phyloP scores from a whole-genome alignment of 2,797 vertebrate genomes.

The Florisuga fusca region DNA sequence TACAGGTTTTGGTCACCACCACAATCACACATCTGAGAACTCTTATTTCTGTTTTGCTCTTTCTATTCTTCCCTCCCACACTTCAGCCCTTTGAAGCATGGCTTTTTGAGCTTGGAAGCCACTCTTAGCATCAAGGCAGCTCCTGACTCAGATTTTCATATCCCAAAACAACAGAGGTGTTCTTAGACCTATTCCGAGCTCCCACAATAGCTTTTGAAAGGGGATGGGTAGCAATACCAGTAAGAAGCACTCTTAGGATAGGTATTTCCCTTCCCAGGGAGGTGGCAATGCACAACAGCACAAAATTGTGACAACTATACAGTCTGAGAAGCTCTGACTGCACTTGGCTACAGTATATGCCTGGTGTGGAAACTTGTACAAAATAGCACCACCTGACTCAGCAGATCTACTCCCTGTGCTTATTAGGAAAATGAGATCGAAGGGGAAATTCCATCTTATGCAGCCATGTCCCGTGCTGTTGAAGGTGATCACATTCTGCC shows the following conservation, averaged over 20 bases:
- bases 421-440: background rate
- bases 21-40: background rate
- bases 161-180: background rate
- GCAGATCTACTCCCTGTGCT: background rate
- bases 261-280: background rate
- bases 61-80: conserved; percentile 36
- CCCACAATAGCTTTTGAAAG: background rate
- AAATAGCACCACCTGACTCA: background rate
- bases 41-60: conserved; percentile 1
- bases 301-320: background rate
- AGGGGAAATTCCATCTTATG: background rate
- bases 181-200: background rate
- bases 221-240: background rate
- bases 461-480: background rate
- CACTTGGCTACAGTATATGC: background rate
- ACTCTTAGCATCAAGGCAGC: background rate
- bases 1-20: conserved; percentile 2
- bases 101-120: conserved; percentile 5
- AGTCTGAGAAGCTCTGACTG: background rate
- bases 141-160: background rate
- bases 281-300: background rate
- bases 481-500: conserved; percentile 6
- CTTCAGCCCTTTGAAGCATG: conserved; percentile 4
- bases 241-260: background rate
- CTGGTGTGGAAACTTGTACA: background rate